These are phyloP conservation scores for Sinodicranocentrus sp. DNA, from an alignment of 2,888 invertebrate genomes.

Conservation along the genomic window DNA sequence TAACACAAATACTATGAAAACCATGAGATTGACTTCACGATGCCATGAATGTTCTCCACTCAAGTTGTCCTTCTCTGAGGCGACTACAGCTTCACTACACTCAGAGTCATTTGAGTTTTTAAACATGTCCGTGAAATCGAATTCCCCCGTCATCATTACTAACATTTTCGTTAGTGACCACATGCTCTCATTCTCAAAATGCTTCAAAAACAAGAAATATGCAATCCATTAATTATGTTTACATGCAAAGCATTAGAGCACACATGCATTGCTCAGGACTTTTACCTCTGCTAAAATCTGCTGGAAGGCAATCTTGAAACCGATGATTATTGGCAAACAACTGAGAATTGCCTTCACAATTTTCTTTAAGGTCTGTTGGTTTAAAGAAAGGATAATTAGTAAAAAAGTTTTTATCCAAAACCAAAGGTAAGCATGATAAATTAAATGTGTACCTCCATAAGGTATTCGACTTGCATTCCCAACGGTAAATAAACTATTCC, in stretches of 20 bases:
- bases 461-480: constrained; percentile 45
- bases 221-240: no score
- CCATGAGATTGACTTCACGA: not conserved
- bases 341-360: constrained; percentile 28
- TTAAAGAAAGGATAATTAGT: not conserved
- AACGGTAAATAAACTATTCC: constrained; percentile 37
- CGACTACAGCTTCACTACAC: no score
- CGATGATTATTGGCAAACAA: constrained; percentile 8
- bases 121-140: constrained; percentile 38
- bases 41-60: not conserved
- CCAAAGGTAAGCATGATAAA: not conserved
- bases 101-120: not conserved
- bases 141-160: constrained; percentile 53
- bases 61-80: no score
- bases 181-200: not conserved
- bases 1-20: constrained; percentile 35
- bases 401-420: not conserved
- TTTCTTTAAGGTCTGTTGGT: constrained; percentile 36
- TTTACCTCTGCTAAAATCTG: constrained; percentile 46
- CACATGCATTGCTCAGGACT: not conserved
- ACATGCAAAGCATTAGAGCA: no score
- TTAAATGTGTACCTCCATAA: constrained; percentile 11
- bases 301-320: constrained; percentile 26
- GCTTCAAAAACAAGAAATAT: constrained; percentile 7
- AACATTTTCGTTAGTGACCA: constrained; percentile 36